phyloP scores from a whole-genome alignment of 1,140 invertebrate species.

The Drosophila busckii region DNA sequence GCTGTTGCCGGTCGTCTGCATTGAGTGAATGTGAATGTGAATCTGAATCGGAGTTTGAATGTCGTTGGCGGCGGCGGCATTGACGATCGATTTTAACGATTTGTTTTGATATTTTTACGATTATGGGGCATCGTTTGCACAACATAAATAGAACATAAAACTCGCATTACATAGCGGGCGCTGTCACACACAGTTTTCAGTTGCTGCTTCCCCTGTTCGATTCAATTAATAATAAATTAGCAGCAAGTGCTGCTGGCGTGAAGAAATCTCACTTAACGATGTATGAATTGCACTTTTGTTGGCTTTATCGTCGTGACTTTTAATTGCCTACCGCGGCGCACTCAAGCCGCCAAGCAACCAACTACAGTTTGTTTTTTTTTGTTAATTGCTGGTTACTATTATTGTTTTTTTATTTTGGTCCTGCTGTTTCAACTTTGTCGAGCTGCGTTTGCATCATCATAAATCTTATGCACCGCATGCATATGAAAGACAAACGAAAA shows the following conservation, averaged over 20 bases:
- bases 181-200: slow-evolving; percentile 4
- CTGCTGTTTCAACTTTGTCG: slow-evolving; percentile 43
- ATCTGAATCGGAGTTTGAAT: slow-evolving; percentile 36
- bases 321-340: slow-evolving; percentile 46
- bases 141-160: slow-evolving; percentile 79
- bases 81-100: slow-evolving; percentile 78
- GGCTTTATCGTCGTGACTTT: slow-evolving; percentile 33
- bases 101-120: slow-evolving; percentile 79
- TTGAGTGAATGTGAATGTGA: slow-evolving; percentile 44
- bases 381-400: too few relatives aligned
- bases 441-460: slow-evolving; percentile 57
- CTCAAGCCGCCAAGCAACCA: slow-evolving; percentile 1
- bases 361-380: too few relatives aligned
- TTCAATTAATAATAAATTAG: slow-evolving; percentile 78
- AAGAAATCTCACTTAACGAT: slow-evolving; percentile 63
- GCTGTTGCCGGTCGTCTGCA: slow-evolving; percentile 18
- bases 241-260: slow-evolving; percentile 38
- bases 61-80: slow-evolving; percentile 29
- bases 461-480: slow-evolving; percentile 72
- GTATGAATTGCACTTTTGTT: slow-evolving; percentile 32
- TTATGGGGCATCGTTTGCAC: slow-evolving; percentile 79
- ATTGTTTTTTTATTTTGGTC: slow-evolving; percentile 33
- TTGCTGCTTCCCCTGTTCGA: slow-evolving; percentile 8
- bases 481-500: slow-evolving; percentile 27
- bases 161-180: slow-evolving; percentile 48